A percentile compares a stretch with the other conserved stretches of the same genome.
Conservation (phyloP, 2,113 vertebrate genomes). For the Colinus virginianus region DNA sequence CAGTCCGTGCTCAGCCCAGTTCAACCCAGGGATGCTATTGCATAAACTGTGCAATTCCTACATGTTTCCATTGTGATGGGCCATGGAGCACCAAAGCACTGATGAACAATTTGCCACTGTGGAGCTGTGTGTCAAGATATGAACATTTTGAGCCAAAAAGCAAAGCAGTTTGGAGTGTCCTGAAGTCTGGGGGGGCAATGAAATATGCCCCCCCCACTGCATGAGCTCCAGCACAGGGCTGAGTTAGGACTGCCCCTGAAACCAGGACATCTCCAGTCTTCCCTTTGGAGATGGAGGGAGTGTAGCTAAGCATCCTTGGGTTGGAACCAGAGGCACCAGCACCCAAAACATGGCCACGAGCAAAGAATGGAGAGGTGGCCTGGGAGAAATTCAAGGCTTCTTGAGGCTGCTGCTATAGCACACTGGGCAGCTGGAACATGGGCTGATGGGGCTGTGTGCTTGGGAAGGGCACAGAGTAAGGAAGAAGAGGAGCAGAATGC, state of each 20-base stretch:
- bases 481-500: neutral
- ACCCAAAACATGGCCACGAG: neutral
- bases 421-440: accelerated
- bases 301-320: accelerated
- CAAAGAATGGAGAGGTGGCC: neutral
- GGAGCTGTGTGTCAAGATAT: no score
- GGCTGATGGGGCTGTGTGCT: neutral
- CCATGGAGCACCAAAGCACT: accelerated
- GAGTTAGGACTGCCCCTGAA: neutral
- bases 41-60: neutral
- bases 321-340: neutral
- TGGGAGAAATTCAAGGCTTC: neutral
- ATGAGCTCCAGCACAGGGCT: accelerated
- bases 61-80: accelerated
- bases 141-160: neutral
- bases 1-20: neutral
- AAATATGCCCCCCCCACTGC: accelerated
- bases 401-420: neutral
- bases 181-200: neutral
- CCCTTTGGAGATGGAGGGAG: neutral
- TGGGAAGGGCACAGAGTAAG: neutral
- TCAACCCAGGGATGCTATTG: neutral
- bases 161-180: neutral
- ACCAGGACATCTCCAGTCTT: neutral
- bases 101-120: neutral